phyloP scores from a whole-genome alignment of 2,797 vertebrate species.

The Ptychadena robeensis region DNA sequence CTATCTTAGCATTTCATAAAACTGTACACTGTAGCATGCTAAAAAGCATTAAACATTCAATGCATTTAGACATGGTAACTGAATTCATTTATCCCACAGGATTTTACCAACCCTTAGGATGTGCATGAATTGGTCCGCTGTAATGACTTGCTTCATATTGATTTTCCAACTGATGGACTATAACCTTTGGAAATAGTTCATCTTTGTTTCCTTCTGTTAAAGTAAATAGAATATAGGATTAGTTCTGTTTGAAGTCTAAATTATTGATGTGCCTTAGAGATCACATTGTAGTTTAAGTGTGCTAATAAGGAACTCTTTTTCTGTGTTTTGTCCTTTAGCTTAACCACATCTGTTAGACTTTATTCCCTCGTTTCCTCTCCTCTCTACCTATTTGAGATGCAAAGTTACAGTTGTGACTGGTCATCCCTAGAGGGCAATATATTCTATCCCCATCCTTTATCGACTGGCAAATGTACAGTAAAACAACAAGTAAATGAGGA shows the following conservation, averaged over 20 bases:
- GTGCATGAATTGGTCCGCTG: conserved; percentile 62
- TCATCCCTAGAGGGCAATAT: neutral
- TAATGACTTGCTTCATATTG: conserved; percentile 66
- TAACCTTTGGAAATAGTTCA: conserved; percentile 67
- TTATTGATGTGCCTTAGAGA: conserved; percentile 67
- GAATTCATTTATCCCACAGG: conserved; percentile 62
- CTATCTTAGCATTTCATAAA: conserved; percentile 67
- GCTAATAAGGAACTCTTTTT: conserved; percentile 34
- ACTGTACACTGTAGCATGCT: conserved; percentile 61
- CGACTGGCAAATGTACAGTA: neutral
- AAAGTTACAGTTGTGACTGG: neutral
- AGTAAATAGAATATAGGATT: conserved; percentile 65
- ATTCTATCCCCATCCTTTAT: neutral
- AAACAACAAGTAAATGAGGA: neutral
- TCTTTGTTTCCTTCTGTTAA: conserved; percentile 69
- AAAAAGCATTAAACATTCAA: conserved; percentile 71
- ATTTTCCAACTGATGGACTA: conserved; percentile 69
- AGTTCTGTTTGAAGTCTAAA: conserved; percentile 64
- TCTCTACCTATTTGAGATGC: neutral
- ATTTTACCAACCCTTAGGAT: conserved; percentile 64
- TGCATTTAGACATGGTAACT: conserved; percentile 61
- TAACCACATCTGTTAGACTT: conserved; percentile 16
- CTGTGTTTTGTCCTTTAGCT: neutral
- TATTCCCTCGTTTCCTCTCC: conserved; percentile 39
- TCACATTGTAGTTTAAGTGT: conserved; percentile 60